Evolutionary conservation across 2,888 invertebrate genomes (phyloP), one percentile per base, ranked within the genome.

Genomic region (Monoplex corrugatus): DNA sequence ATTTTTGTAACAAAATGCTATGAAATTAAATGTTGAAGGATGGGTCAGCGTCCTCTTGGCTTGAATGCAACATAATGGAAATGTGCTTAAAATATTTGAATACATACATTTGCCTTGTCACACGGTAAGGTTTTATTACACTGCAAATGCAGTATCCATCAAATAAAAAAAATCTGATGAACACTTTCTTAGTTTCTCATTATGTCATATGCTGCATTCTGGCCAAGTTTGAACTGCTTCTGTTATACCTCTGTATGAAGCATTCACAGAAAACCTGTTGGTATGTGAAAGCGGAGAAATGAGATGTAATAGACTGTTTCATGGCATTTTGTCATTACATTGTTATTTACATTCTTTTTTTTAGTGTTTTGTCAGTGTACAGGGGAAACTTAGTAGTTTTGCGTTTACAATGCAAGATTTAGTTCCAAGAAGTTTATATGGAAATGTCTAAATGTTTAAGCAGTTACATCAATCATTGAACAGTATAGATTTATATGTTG

Each of bases 221-320:
- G 16, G 40, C 50, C 68, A 57, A 35, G 80, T 13, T 32, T 28
- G 35, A 63, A 78, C 43, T 44, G 5, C 83, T 5, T 63, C 45
- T 44, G 40, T 35, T 43, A 0, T 32, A 28, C 40, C 50, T 63
- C 83, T 88, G 0, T 40, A 88, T 88, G 88, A 88, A 83, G 28
- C 68, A 6, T 63, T 83, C 68, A 35, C 88, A 88, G 13, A 43
- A 88, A 88, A 83, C 88, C 88, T n/a, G 40, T 10, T 10, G 88
- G 88, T 83, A 16, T 83, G 88, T 83, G 68, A 88, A n/a, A 43
- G 83, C 23, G 44, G 88, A 88, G 57, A 83, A 6, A 0, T 43
- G 88, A 82, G 80, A n/a, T 44, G 35, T 68, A 38, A 2, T 32
- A 86, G n/a, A n/a, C 38, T 19, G 5, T 86, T 86, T 68, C 43